Conservation (phyloP, 2,888 invertebrate genomes). For the Xanthia togata region DNA sequence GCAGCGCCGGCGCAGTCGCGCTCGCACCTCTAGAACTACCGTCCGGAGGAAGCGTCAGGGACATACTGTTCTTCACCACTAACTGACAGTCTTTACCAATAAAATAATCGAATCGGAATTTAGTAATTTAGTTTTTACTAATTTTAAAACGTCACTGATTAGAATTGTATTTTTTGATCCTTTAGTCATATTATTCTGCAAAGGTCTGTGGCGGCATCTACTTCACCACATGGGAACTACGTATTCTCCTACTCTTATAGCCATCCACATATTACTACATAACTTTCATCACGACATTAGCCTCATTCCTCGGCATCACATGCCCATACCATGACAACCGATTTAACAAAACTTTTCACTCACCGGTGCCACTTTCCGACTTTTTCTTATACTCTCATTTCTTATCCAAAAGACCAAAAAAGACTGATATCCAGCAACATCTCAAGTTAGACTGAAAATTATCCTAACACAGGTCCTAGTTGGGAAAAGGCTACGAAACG, state of each 20-base stretch:
- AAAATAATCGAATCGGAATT: slow-evolving; percentile 27
- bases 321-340: too few relatives aligned
- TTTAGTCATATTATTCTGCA: neutral
- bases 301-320: too few relatives aligned
- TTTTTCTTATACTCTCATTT: neutral
- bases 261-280: too few relatives aligned
- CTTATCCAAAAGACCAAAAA: neutral
- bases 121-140: slow-evolving; percentile 19
- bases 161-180: neutral
- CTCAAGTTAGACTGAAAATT: neutral
- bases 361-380: neutral
- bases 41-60: slow-evolving; percentile 81
- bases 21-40: slow-evolving; percentile 79
- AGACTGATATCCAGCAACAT: neutral
- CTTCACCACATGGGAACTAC: too few relatives aligned
- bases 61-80: slow-evolving; percentile 84
- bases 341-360: too few relatives aligned
- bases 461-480: neutral
- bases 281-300: neutral
- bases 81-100: slow-evolving; percentile 65
- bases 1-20: slow-evolving; percentile 76
- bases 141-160: neutral
- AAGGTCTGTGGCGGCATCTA: too few relatives aligned
- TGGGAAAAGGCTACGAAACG: too few relatives aligned
- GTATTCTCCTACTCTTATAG: too few relatives aligned